These are phyloP conservation scores for Ciconia boyciana DNA, from an alignment of 2,113 vertebrate species.

Conservation along the genomic window DNA sequence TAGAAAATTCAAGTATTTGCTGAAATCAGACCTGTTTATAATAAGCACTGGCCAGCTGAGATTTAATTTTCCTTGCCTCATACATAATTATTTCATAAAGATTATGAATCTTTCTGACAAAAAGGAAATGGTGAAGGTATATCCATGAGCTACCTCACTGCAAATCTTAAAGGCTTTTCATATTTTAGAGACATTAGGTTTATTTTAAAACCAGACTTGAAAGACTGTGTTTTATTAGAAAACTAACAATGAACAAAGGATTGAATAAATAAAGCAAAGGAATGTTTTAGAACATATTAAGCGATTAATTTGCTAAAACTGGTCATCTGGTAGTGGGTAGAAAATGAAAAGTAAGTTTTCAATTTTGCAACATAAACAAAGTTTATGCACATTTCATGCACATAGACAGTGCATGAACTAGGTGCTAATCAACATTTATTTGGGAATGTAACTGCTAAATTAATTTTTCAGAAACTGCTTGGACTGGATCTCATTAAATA, in stretches of 20 bases:
- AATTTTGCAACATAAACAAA: constrained; percentile 3
- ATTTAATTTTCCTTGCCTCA: constrained; percentile 7
- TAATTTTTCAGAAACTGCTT: constrained; percentile 36
- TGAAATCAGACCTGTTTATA: background rate
- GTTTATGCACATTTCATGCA: background rate
- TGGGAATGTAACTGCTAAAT: constrained; percentile 34
- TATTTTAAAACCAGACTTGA: constrained; percentile 32
- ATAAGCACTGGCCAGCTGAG: background rate
- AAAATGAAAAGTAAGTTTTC: constrained; percentile 42
- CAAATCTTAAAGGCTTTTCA: constrained; percentile 1
- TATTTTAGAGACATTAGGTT: constrained; percentile 9
- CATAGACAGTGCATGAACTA: background rate
- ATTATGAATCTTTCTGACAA: background rate
- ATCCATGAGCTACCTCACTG: background rate
- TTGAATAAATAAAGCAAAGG: constrained; percentile 25
- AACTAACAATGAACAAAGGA: constrained; percentile 36
- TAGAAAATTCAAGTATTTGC: background rate
- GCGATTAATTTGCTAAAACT: constrained; percentile 37
- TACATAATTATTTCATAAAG: background rate
- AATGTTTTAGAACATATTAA: constrained; percentile 53
- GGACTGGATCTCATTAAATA: constrained; percentile 40
- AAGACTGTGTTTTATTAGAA: constrained; percentile 40
- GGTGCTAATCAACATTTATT: constrained; percentile 51
- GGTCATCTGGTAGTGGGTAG: background rate
- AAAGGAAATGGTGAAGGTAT: background rate